A percentile compares a stretch with the other conserved stretches of the same genome.
Evolutionary conservation across 2,113 vertebrate genomes (phyloP).

Genomic region (Isurus oxyrinchus): DNA sequence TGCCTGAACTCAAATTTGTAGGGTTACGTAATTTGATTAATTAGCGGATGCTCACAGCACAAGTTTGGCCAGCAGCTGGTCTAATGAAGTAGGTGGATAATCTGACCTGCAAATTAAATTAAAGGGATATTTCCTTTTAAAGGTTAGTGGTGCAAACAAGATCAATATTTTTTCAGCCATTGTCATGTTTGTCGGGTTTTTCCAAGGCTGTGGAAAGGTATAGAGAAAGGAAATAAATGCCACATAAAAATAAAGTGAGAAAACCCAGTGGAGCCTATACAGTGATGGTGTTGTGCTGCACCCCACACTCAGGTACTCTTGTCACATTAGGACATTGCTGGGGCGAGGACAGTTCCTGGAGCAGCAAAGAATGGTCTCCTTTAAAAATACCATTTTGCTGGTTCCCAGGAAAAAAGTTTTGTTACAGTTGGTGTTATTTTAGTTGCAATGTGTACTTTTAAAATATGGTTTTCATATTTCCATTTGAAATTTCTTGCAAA

Average conservation of each 20-base stretch:
- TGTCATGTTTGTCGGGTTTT: background rate
- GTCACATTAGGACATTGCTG: background rate
- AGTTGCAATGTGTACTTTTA: background rate
- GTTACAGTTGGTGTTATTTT: background rate
- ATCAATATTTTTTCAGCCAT: background rate
- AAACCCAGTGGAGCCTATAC: background rate
- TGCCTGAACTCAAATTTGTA: background rate
- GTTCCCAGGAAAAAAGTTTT: background rate
- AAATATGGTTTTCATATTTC: background rate
- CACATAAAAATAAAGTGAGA: background rate
- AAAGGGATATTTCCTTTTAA: background rate
- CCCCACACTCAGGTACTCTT: background rate
- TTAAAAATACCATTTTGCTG: background rate
- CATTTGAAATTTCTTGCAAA: background rate
- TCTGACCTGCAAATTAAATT: background rate
- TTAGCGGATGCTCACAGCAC: background rate
- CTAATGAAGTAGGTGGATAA: background rate
- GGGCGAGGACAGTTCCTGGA: background rate
- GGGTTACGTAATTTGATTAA: conserved; percentile 2
- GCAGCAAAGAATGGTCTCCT: background rate
- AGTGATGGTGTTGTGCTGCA: background rate
- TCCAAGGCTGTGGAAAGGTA: background rate
- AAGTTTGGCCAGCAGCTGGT: background rate
- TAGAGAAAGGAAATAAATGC: background rate
- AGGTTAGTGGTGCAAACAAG: background rate